Evolutionary conservation across 1,140 invertebrate species (phyloP), one percentile per base, ranked within the genome.

Genomic region (Prorops nasuta): DNA sequence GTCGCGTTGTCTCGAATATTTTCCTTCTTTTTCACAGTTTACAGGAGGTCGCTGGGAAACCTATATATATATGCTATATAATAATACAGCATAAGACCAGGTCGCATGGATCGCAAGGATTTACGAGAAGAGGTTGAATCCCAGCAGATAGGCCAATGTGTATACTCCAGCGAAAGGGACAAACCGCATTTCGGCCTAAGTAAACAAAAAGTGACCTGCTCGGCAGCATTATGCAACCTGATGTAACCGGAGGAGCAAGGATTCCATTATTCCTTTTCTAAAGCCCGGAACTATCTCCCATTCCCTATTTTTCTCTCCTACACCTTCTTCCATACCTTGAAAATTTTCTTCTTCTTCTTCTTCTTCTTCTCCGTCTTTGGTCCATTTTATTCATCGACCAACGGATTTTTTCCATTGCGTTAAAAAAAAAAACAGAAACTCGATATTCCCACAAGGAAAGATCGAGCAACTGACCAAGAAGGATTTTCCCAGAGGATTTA

Each of bases 171-270:
- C 41, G 21, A 28, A 42, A 49, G 18, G 49, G 34, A 56, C 56
- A 55, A 58, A 51, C 42, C 44, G 17, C 38, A 44, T 53, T 51
- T 59, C 32, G 51, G 34, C 53, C 56, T 62, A 62, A 60, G 43
- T 39, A 64, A 64, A 62, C 42, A 61, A 9, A 22, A 12, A 34
- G 37, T 36, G 41, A 24, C 18, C 37, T 39, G 32, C 32, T 28
- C 38, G 19, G 21, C 47, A 49, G 48, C 45, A 44, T 65, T 63
- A 57, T 53, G 63, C 44, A 65, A 63, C 44, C 50, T 56, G 43
- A 52, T 56, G 52, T 61, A 50, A 65, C 58, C 44, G 49, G 50
- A 43, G n/a, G n/a, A 28, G 24, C 10, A 28, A 28, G 24, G 24
- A 28, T 28, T 28, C 24, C 10, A 28, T 28, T 28, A 4, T 28